phyloP scores from a whole-genome alignment of 2,797 vertebrate species.

The Tapirus indicus region DNA sequence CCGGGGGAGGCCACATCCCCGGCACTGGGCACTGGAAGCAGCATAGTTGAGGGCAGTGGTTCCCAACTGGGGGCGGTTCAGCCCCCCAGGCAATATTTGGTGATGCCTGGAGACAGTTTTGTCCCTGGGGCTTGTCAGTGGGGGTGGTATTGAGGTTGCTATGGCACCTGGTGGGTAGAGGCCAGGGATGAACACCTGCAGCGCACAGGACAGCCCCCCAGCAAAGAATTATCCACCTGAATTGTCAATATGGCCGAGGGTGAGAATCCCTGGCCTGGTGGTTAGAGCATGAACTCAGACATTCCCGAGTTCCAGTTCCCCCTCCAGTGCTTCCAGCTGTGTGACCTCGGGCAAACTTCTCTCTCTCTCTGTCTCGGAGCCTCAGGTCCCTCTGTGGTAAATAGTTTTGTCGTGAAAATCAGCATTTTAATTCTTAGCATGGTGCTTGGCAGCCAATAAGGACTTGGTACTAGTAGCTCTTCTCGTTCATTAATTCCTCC shows the following conservation, averaged over 20 bases:
- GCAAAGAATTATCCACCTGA: not conserved
- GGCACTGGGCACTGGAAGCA: not conserved
- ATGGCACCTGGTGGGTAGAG: not conserved
- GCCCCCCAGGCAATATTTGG: not conserved
- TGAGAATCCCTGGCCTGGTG: not conserved
- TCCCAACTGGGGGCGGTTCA: not conserved
- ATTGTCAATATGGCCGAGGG: rapidly evolving
- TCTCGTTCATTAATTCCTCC: not conserved
- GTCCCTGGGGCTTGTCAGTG: too few species aligned
- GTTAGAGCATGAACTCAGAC: not conserved
- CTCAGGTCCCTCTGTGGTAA: not conserved
- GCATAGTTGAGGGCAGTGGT: not conserved
- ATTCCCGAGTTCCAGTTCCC: not conserved
- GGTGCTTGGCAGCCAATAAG: not conserved
- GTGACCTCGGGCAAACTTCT: not conserved
- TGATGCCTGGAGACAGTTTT: not conserved
- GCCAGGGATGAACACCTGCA: too few species aligned
- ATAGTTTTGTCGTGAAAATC: not conserved
- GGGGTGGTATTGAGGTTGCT: not conserved
- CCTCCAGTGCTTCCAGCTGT: not conserved
- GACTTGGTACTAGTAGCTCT: not conserved
- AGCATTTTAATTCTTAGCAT: not conserved
- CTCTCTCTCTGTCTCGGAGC: not conserved
- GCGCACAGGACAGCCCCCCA: too few species aligned
- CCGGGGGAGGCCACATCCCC: not conserved